phyloP scores from a whole-genome alignment of 2,113 vertebrate species.

The Sylvilagus bachmani region DNA sequence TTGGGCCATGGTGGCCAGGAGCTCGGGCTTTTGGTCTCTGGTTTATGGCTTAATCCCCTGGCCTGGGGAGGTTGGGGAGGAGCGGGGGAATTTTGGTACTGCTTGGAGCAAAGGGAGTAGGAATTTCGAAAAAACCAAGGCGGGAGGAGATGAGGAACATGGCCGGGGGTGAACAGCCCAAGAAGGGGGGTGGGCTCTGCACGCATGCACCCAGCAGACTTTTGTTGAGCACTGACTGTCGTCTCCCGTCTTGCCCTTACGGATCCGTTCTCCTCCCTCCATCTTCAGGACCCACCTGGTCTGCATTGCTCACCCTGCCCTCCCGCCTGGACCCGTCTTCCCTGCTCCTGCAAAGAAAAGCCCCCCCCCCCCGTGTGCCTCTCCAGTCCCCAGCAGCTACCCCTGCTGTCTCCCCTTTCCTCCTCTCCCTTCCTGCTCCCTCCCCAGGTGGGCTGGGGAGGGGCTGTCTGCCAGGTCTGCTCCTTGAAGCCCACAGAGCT shows the following conservation, averaged over 20 bases:
- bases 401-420: conserved; percentile 48
- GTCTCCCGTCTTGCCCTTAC: not conserved
- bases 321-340: not conserved
- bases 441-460: not conserved
- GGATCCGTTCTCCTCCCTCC: not conserved
- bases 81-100: no score
- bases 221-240: not conserved
- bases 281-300: not conserved
- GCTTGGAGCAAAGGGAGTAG: not conserved
- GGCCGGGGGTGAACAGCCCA: not conserved
- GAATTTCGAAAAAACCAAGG: not conserved
- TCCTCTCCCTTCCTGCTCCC: not conserved
- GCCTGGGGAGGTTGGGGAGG: no score
- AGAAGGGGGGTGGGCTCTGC: not conserved
- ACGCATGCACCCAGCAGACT: not conserved
- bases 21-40: not conserved
- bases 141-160: no score
- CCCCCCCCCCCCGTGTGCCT: conserved; percentile 63
- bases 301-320: not conserved
- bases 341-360: conserved; percentile 32
- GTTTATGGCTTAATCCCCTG: not conserved
- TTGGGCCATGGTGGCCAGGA: not conserved
- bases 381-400: conserved; percentile 64
- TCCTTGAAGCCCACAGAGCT: not conserved
- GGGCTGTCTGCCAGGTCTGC: not conserved